Conservation (phyloP, 2,888 invertebrate genomes). For the Schizaphis graminum region DNA sequence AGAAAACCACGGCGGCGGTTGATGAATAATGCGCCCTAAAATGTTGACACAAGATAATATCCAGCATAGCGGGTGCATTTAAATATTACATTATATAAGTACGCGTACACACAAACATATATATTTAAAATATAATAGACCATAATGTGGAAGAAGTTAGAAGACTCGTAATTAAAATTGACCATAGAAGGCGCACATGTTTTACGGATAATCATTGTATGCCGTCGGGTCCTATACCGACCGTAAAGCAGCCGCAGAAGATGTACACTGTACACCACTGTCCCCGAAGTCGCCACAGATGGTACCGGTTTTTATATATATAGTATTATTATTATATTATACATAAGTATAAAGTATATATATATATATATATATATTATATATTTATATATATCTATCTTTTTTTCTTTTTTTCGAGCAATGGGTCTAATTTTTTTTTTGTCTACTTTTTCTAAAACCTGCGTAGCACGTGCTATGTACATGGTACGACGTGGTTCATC, state of each 20-base stretch:
- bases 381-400: neutral
- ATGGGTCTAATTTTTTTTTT: neutral
- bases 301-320: conserved; percentile 32
- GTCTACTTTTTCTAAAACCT: conserved; percentile 18
- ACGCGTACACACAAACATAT: neutral
- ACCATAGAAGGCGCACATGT: conserved; percentile 51
- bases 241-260: neutral
- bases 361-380: neutral
- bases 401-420: neutral
- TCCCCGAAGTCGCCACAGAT: conserved; percentile 35
- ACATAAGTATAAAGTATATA: neutral
- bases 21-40: conserved; percentile 52
- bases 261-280: neutral
- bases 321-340: conserved; percentile 38
- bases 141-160: conserved; percentile 4
- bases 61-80: conserved; percentile 49
- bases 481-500: conserved; percentile 6
- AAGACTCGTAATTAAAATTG: conserved; percentile 56
- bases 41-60: conserved; percentile 54
- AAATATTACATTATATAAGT: conserved; percentile 39
- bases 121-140: conserved; percentile 3
- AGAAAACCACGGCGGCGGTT: conserved; percentile 10
- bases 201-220: conserved; percentile 59
- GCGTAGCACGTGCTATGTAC: conserved; percentile 32
- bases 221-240: neutral